These are phyloP conservation scores for Lucilia cuprina DNA, from an alignment of 1,140 invertebrate species.

Conservation along the genomic window DNA sequence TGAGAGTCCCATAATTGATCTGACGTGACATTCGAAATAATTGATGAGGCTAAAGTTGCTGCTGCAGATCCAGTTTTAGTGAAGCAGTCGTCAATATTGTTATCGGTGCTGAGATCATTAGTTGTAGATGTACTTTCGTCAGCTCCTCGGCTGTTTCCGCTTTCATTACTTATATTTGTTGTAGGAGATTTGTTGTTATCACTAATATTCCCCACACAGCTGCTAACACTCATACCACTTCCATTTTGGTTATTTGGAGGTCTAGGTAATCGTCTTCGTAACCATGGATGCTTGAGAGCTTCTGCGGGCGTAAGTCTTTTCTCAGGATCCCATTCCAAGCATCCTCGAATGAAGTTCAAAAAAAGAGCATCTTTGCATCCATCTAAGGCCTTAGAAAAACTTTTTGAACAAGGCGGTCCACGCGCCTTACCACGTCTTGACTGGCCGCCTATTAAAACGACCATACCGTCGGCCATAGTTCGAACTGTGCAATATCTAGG, in stretches of 20 bases:
- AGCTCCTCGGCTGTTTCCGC: conserved; percentile 32
- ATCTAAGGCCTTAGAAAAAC: conserved; percentile 87
- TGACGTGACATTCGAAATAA: background rate
- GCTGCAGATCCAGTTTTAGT: background rate
- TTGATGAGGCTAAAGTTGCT: background rate
- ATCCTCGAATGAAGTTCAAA: conserved; percentile 89
- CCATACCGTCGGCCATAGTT: conserved; percentile 86
- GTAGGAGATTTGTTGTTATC: conserved; percentile 48
- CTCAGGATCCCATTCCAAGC: conserved; percentile 71
- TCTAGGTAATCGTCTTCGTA: conserved; percentile 87
- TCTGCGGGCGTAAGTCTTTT: conserved; percentile 89
- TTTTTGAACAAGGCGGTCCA: conserved; percentile 92
- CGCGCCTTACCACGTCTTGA: conserved; percentile 93
- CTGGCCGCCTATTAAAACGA: conserved; percentile 83
- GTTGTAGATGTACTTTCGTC: background rate
- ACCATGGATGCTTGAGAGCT: conserved; percentile 93
- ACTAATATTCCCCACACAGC: conserved; percentile 40
- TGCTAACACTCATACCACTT: conserved; percentile 19
- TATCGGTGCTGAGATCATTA: background rate
- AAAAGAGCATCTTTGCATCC: conserved; percentile 95
- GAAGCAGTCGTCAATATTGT: background rate
- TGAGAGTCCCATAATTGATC: background rate
- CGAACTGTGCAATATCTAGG: conserved; percentile 94
- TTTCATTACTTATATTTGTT: conserved; percentile 27
- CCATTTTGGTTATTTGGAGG: conserved; percentile 68